These are phyloP conservation scores for Sinodicranocentrus sp. DNA, from an alignment of 2,888 invertebrate species.

Conservation along the genomic window DNA sequence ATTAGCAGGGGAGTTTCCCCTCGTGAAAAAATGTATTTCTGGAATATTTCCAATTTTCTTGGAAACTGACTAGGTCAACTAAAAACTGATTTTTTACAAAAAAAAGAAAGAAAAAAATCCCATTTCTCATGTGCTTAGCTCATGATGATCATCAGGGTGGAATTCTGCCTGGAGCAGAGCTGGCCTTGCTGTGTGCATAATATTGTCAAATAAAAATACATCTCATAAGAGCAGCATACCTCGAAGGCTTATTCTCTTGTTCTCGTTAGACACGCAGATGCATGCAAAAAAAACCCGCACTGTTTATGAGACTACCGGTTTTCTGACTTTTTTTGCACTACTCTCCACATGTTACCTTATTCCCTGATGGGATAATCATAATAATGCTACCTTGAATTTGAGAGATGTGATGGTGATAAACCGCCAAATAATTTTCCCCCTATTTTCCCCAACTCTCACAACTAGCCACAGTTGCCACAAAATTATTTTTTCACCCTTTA, in stretches of 20 bases:
- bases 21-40: not conserved
- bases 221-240: not conserved
- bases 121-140: not conserved
- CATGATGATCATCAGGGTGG: too few relatives aligned
- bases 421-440: conserved; percentile 8
- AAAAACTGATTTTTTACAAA: too few relatives aligned
- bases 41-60: not conserved
- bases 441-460: not conserved
- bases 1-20: not conserved
- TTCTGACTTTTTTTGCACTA: not conserved
- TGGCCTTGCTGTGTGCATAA: too few relatives aligned
- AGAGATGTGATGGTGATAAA: conserved; percentile 18
- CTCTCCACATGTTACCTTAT: not conserved
- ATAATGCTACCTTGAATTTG: not conserved
- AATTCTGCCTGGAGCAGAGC: too few relatives aligned
- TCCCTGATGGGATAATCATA: too few relatives aligned
- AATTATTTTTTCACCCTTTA: not conserved
- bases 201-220: too few relatives aligned
- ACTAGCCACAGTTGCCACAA: not conserved
- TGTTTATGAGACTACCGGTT: not conserved
- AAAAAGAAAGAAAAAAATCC: too few relatives aligned
- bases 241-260: not conserved
- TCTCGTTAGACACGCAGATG: not conserved
- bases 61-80: conserved; percentile 28
- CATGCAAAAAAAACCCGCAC: conserved; percentile 5